These are phyloP conservation scores for Metallyticus violacea DNA, from an alignment of 2,888 invertebrate species.

Conservation along the genomic window DNA sequence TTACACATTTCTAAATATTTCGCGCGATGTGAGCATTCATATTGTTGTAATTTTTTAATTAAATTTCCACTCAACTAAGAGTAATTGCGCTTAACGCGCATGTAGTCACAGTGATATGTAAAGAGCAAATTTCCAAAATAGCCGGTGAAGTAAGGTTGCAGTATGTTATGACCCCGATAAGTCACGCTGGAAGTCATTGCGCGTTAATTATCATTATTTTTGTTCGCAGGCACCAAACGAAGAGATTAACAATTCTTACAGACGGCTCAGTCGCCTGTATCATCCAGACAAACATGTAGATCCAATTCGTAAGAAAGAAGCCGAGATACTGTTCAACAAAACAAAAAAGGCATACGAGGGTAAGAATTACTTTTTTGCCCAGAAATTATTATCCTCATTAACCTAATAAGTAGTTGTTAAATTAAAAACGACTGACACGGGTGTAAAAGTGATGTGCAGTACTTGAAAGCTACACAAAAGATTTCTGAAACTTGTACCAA, in stretches of 20 bases:
- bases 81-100: background rate
- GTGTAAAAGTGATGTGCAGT: too few species aligned
- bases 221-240: constrained; percentile 78
- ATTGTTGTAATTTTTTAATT: background rate
- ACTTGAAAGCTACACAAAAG: too few species aligned
- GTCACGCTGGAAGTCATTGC: background rate
- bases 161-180: background rate
- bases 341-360: constrained; percentile 92
- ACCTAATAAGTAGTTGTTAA: too few species aligned
- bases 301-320: constrained; percentile 78
- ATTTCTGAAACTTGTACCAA: too few species aligned
- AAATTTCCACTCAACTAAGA: background rate
- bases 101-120: background rate
- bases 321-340: constrained; percentile 88
- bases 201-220: constrained; percentile 29
- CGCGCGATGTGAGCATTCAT: constrained; percentile 67
- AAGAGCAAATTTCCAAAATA: background rate
- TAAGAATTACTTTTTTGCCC: constrained; percentile 41
- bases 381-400: too few species aligned
- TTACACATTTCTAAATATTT: constrained; percentile 82
- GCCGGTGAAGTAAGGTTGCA: background rate
- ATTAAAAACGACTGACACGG: too few species aligned
- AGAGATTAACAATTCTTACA: constrained; percentile 91
- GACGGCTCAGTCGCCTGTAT: constrained; percentile 86
- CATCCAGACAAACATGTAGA: constrained; percentile 96